Conservation (phyloP, 2,113 vertebrate genomes). For the Oncorhynchus nerka region DNA sequence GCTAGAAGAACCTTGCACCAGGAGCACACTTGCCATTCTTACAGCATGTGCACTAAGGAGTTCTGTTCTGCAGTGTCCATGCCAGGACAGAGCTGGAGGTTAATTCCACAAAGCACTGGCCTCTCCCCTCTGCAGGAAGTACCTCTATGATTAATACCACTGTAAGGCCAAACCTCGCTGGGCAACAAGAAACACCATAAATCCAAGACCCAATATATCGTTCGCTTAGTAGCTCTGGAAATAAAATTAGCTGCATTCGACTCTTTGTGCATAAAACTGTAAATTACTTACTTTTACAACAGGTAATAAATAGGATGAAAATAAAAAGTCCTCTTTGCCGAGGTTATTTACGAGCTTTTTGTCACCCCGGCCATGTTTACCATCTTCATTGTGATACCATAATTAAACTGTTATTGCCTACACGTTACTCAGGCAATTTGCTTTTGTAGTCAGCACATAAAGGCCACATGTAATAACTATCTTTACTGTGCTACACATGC, state of each 20-base stretch:
- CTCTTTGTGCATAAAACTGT: conserved; percentile 47
- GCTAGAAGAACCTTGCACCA: neutral
- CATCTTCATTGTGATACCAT: conserved; percentile 31
- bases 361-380: conserved; percentile 27
- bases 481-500: conserved; percentile 40
- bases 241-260: conserved; percentile 65
- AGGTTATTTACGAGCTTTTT: conserved; percentile 6
- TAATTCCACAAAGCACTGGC: conserved; percentile 47
- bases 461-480: conserved; percentile 36
- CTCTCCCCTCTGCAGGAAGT: conserved; percentile 31
- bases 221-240: conserved; percentile 60
- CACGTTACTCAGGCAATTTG: conserved; percentile 55
- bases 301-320: conserved; percentile 50
- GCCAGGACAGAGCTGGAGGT: conserved; percentile 23
- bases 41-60: conserved; percentile 7
- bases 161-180: conserved; percentile 50
- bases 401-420: conserved; percentile 49
- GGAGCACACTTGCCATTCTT: neutral
- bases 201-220: conserved; percentile 56
- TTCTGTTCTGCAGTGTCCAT: conserved; percentile 21
- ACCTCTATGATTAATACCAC: conserved; percentile 58
- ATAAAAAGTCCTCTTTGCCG: conserved; percentile 24
- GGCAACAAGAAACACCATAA: conserved; percentile 58
- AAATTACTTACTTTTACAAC: conserved; percentile 49
- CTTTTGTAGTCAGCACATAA: conserved; percentile 60